Evolutionary conservation across 2,113 vertebrate species (phyloP).

Genomic region (Thermophis baileyi): DNA sequence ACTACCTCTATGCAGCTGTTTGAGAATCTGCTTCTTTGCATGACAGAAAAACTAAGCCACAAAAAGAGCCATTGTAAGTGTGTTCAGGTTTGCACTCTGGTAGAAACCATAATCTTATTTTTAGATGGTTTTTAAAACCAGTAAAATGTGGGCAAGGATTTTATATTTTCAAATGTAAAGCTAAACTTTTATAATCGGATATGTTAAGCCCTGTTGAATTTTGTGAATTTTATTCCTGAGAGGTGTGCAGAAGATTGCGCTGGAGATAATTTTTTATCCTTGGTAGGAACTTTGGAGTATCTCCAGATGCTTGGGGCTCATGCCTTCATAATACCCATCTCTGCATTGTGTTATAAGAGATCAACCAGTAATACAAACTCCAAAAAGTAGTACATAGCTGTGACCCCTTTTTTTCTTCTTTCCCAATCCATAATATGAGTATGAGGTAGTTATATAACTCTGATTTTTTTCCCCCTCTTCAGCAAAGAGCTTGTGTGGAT

Average conservation of each 20-base stretch:
- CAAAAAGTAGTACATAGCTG: neutral
- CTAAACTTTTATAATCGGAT: neutral
- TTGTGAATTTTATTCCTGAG: neutral
- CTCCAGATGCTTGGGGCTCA: neutral
- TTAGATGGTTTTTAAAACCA: neutral
- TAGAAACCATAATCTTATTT: neutral
- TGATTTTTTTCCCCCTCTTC: neutral
- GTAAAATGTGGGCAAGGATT: neutral
- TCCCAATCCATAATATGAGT: neutral
- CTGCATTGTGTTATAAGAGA: too few relatives aligned
- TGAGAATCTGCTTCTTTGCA: neutral
- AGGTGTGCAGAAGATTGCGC: neutral
- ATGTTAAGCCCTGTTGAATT: neutral
- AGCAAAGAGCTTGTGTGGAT: neutral
- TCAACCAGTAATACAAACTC: neutral
- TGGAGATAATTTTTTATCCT: too few relatives aligned
- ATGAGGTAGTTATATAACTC: neutral
- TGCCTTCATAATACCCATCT: neutral
- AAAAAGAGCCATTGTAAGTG: neutral
- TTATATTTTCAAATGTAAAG: neutral
- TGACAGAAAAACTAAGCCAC: neutral
- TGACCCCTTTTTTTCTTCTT: neutral
- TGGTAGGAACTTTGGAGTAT: neutral
- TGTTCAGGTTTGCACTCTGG: neutral
- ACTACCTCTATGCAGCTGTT: neutral